phyloP scores from a whole-genome alignment of 2,113 vertebrate species.

The Okapia johnstoni region DNA sequence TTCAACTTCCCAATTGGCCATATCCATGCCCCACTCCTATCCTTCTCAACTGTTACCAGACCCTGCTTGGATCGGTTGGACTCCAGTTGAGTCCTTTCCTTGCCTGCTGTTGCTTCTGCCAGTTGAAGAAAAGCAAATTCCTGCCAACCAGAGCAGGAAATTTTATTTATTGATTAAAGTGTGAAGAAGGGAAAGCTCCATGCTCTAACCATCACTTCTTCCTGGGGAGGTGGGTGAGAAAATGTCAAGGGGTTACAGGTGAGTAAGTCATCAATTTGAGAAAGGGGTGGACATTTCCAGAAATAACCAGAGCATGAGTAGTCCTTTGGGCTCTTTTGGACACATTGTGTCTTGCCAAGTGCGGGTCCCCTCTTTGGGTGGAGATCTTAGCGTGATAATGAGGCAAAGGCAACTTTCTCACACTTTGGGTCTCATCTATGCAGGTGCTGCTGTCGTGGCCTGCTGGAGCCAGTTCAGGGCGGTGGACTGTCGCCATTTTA shows the following conservation, averaged over 20 bases:
- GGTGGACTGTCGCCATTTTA: neutral
- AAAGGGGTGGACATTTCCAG: neutral
- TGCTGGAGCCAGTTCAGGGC: neutral
- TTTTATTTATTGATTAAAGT: neutral
- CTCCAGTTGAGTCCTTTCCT: neutral
- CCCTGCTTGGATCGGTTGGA: fast-evolving
- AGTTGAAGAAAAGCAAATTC: neutral
- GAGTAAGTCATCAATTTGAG: neutral
- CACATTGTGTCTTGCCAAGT: neutral
- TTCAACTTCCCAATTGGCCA: neutral
- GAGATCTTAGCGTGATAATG: neutral
- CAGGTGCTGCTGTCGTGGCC: neutral
- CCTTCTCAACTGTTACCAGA: neutral
- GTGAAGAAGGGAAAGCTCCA: neutral
- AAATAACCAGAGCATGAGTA: neutral
- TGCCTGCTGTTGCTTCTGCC: neutral
- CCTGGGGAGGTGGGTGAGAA: neutral
- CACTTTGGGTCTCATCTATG: too few species aligned
- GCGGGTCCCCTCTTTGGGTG: neutral
- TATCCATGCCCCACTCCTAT: neutral
- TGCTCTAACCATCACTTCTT: neutral
- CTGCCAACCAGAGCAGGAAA: neutral
- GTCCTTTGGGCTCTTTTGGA: neutral
- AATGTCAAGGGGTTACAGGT: neutral
- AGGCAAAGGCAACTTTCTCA: neutral